A percentile compares a stretch with the other conserved stretches of the same genome.
Conservation (phyloP, 2,797 vertebrate genomes). For the Peromyscus eremicus region DNA sequence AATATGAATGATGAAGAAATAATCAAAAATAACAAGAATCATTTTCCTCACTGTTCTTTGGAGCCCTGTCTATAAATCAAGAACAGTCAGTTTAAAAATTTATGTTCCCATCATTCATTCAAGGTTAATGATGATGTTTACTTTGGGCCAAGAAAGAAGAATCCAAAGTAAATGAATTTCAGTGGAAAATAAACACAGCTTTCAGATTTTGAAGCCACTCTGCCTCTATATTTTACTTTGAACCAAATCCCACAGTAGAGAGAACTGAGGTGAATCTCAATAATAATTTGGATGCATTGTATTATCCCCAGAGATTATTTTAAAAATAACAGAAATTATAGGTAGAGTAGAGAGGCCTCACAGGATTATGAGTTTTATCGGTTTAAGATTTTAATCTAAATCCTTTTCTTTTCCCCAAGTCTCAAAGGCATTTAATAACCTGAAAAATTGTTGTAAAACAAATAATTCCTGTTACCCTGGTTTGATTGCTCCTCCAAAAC, state of each 20-base stretch:
- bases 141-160: conserved; percentile 51
- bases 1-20: conserved; percentile 78
- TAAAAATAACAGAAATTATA: not conserved
- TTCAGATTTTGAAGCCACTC: not conserved
- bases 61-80: conserved; percentile 73
- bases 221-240: not conserved
- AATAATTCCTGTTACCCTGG: not conserved
- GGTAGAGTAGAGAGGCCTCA: not conserved
- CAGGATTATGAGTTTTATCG: not conserved
- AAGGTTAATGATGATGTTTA: conserved; percentile 69
- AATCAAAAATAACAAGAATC: conserved; percentile 75
- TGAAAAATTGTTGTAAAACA: conserved; percentile 24
- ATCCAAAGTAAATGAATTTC: conserved; percentile 39
- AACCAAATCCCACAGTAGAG: not conserved
- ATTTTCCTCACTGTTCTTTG: conserved; percentile 73
- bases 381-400: not conserved
- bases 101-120: conserved; percentile 61
- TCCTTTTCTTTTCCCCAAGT: not conserved
- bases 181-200: conserved; percentile 13
- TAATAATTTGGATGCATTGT: not conserved
- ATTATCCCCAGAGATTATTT: not conserved
- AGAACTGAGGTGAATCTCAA: not conserved
- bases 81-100: conserved; percentile 60
- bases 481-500: not conserved
- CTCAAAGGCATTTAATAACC: not conserved